Evolutionary conservation across 30 jellyfish, hydroid and myxozoan species (phyloP).

Genomic region (Hydractinia symbiolongicarpus): DNA sequence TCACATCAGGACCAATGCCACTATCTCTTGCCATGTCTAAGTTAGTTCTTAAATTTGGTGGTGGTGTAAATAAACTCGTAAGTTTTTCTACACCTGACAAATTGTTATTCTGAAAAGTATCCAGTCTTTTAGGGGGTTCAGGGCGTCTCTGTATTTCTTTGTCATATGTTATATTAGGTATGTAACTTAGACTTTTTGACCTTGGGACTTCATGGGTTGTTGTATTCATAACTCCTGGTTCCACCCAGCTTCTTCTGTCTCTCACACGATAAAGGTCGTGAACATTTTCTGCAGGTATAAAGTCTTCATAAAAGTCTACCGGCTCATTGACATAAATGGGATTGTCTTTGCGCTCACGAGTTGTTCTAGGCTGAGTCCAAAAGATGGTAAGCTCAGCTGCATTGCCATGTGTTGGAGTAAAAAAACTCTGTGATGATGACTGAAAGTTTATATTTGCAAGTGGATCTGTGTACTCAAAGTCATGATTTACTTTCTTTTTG

Average conservation of each 20-base stretch:
- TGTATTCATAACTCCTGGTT: background rate
- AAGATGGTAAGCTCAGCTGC: constrained; percentile 4
- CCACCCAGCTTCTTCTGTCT: background rate
- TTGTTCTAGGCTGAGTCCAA: constrained; percentile 15
- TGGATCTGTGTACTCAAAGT: background rate
- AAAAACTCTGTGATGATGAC: background rate
- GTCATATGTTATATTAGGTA: background rate
- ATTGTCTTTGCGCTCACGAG: background rate
- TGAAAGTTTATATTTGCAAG: constrained; percentile 1
- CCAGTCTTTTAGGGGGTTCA: constrained; percentile 9
- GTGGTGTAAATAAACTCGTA: background rate
- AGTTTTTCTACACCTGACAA: background rate
- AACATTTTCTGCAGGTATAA: constrained; percentile 11
- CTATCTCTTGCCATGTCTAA: background rate
- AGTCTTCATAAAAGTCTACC: constrained; percentile 15
- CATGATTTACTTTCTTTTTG: background rate
- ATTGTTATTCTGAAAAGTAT: background rate
- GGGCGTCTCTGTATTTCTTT: background rate
- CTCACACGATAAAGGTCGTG: background rate
- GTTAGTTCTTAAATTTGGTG: background rate
- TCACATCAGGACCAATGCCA: background rate
- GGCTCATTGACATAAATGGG: constrained; percentile 20
- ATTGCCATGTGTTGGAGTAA: background rate
- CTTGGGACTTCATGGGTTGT: background rate
- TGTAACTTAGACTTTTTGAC: background rate